Evolutionary conservation across 2,888 invertebrate genomes (phyloP), one percentile per base, ranked within the genome.

Genomic region (Monopis laevigella): DNA sequence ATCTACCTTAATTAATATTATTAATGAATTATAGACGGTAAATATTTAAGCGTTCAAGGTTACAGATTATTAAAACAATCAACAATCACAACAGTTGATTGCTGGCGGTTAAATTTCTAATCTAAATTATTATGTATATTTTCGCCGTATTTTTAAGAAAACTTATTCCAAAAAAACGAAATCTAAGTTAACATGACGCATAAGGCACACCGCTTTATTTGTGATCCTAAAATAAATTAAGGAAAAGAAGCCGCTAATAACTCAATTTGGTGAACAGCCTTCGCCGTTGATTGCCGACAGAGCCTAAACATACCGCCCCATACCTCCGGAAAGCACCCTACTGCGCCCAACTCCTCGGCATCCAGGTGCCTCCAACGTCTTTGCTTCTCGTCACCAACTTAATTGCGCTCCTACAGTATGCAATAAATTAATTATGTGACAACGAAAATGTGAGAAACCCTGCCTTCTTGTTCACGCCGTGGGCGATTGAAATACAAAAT

Each of bases 351-450:
- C 11, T n/a, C 11, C 30, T 30, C 13, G 30, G 34, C 46, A 49
- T 34, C 41, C 51, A 55, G 61, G 58, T 61, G 58, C 62, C 62
- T 56, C 54, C 58, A 54, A 64, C 55, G 56, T 54, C 52, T 50
- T 18, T n/a, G n/a, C 34, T 17, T 30, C 34, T 36, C 16, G 46
- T 34, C 38, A 18, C 39, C 38, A 16, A 19, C 47, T 42, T 46
- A 46, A 45, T 53, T 50, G 54, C 36, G 54, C 51, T 52, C 49
- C 55, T 55, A 58, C 59, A 57, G 57, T 62, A 70, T 21, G 45
- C 66, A 69, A 80, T 78, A 78, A 77, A 80, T 80, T 75, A 77
- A 77, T 78, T 78, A 71, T 58, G 62, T 69, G 72, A 75, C 75
- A 75, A 73, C 69, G 65, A 67, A 71, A 65, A 70, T 54, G 56